Conservation (phyloP, 2,113 vertebrate species). For the Anolis carolinensis region DNA sequence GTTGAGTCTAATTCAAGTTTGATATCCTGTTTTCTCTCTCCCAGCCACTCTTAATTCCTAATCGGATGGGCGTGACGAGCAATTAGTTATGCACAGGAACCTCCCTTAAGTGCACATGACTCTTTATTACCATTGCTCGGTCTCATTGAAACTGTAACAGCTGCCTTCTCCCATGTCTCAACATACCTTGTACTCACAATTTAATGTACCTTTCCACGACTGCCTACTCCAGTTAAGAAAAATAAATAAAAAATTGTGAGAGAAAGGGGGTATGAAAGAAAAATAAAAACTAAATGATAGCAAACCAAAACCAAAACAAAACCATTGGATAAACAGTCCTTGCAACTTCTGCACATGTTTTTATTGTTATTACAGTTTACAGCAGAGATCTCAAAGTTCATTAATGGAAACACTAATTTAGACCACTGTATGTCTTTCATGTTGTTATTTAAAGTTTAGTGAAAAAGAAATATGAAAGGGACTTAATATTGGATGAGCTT, state of each 20-base stretch:
- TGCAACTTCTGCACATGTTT: slow-evolving; percentile 66
- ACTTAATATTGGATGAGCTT: slow-evolving; percentile 48
- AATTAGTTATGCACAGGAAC: slow-evolving; percentile 31
- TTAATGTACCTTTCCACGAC: slow-evolving; percentile 72
- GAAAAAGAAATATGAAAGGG: slow-evolving; percentile 50
- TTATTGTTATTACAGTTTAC: slow-evolving; percentile 29
- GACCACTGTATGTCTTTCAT: slow-evolving; percentile 57
- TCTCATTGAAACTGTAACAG: slow-evolving; percentile 65
- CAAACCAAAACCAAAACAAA: slow-evolving; percentile 40
- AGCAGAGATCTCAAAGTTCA: slow-evolving; percentile 52
- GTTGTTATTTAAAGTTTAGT: slow-evolving; percentile 48
- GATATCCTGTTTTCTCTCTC: slow-evolving; percentile 74
- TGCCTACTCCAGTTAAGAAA: slow-evolving; percentile 79
- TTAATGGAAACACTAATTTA: slow-evolving; percentile 62
- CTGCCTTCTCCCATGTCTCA: slow-evolving; percentile 75
- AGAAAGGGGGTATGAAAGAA: slow-evolving; percentile 63
- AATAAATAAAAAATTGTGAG: slow-evolving; percentile 72
- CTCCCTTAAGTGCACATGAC: slow-evolving; percentile 5
- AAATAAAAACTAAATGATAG: slow-evolving; percentile 54
- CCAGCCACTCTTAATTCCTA: slow-evolving; percentile 65
- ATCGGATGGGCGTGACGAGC: slow-evolving; percentile 62
- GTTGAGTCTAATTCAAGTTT: slow-evolving; percentile 69
- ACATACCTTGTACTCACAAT: slow-evolving; percentile 73
- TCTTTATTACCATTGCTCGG: slow-evolving; percentile 51
- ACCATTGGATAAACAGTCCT: slow-evolving; percentile 71